Evolutionary conservation across 2,797 vertebrate species (phyloP).

Genomic region (Poeciliopsis infans): DNA sequence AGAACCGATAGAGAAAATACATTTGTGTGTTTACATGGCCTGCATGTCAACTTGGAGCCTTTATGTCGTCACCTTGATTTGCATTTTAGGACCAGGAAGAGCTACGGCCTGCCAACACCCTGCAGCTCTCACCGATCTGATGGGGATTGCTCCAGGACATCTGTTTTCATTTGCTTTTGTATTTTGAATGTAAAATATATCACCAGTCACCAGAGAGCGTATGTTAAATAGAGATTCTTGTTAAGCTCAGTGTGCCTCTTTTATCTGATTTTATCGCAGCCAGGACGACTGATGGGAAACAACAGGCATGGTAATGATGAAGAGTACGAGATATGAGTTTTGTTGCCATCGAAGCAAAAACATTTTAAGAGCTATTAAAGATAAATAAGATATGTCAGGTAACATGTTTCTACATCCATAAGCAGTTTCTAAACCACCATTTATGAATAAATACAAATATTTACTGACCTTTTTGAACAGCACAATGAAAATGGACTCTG

Average conservation of each 20-base stretch:
- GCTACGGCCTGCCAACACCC: constrained; percentile 20
- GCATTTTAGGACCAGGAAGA: constrained; percentile 63
- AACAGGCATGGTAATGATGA: constrained; percentile 42
- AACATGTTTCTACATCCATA: neutral
- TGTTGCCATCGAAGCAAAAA: constrained; percentile 54
- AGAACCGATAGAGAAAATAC: neutral
- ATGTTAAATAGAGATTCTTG: constrained; percentile 38
- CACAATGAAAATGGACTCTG: neutral
- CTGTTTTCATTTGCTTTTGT: neutral
- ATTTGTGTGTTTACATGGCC: neutral
- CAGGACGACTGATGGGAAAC: constrained; percentile 37
- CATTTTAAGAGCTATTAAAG: constrained; percentile 67
- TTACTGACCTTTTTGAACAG: neutral
- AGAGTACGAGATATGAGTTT: constrained; percentile 38
- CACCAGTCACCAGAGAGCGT: neutral
- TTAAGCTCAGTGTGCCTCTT: constrained; percentile 42
- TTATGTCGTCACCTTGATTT: constrained; percentile 55
- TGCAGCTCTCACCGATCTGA: constrained; percentile 11
- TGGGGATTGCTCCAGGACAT: neutral
- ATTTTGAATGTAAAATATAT: neutral
- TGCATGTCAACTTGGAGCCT: constrained; percentile 28
- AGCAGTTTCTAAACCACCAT: neutral
- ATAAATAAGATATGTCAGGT: neutral
- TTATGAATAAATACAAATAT: neutral
- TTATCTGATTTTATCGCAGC: neutral